These are phyloP conservation scores for Ochlodes sylvanus DNA, from an alignment of 2,888 invertebrate genomes.

Conservation along the genomic window DNA sequence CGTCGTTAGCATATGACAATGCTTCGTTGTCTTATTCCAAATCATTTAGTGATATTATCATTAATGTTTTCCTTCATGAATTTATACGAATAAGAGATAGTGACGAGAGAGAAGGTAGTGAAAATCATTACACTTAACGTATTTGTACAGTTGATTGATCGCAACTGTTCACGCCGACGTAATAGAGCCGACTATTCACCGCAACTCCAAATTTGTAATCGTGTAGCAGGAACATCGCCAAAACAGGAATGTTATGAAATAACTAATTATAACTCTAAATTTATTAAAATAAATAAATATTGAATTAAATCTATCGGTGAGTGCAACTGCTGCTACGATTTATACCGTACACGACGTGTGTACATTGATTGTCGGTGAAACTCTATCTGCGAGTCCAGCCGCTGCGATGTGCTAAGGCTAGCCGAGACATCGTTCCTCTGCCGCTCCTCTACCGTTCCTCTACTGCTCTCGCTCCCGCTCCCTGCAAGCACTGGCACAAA, in stretches of 20 bases:
- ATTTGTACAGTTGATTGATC: not conserved
- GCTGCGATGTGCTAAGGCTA: not conserved
- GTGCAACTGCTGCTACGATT: too few species aligned
- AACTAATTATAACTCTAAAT: not conserved
- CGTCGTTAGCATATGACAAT: too few species aligned
- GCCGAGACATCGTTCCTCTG: too few species aligned
- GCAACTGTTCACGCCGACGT: constrained; percentile 8
- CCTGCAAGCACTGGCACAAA: constrained; percentile 26
- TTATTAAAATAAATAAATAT: too few species aligned
- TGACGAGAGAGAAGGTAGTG: not conserved
- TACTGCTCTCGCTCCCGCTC: not conserved
- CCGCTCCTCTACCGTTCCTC: too few species aligned
- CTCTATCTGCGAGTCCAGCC: constrained; percentile 12
- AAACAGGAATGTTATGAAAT: not conserved
- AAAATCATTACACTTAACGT: not conserved
- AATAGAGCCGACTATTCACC: constrained; percentile 19
- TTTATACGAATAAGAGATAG: too few species aligned
- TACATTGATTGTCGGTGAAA: constrained; percentile 15
- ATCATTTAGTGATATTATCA: too few species aligned
- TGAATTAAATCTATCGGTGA: too few species aligned
- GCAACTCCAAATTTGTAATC: constrained; percentile 7
- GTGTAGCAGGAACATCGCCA: not conserved
- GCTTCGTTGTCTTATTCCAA: too few species aligned
- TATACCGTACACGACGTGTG: not conserved
- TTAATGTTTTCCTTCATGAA: too few species aligned